Evolutionary conservation across 92 coral and sea anemone species (phyloP).

Genomic region (Actinernus sp.): DNA sequence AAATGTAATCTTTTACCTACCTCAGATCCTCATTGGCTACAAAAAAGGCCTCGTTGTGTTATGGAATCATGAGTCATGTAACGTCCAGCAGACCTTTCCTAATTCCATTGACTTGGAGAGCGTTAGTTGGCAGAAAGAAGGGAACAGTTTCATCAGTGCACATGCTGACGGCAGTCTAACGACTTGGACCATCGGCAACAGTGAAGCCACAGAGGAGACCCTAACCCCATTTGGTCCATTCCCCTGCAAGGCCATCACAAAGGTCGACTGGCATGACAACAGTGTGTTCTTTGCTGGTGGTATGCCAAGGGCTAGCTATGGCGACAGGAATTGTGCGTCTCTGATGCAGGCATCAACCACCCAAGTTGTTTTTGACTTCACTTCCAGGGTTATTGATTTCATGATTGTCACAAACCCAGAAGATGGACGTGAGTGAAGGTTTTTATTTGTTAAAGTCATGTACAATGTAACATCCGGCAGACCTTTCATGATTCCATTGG

Average conservation of each 20-base stretch:
- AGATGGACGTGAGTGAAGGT: no score
- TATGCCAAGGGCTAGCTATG: slow-evolving; percentile 99
- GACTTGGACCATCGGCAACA: slow-evolving; percentile 72
- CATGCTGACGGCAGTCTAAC: slow-evolving; percentile 98
- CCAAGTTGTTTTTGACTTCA: slow-evolving; percentile 95
- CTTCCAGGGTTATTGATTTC: slow-evolving; percentile 95
- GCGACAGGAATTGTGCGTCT: slow-evolving; percentile 93
- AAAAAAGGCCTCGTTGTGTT: slow-evolving; percentile 94
- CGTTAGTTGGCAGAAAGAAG: slow-evolving; percentile 85
- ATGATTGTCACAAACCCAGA: slow-evolving; percentile 70
- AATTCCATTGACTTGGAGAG: slow-evolving; percentile 91
- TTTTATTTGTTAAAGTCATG: no score
- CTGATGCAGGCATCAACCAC: slow-evolving; percentile 90
- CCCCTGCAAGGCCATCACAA: slow-evolving; percentile 98
- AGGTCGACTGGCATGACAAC: slow-evolving; percentile 92
- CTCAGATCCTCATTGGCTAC: slow-evolving; percentile 93
- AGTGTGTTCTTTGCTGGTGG: slow-evolving; percentile 95
- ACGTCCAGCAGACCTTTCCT: slow-evolving; percentile 81
- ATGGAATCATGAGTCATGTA: slow-evolving; percentile 97
- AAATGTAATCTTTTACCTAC: no score
- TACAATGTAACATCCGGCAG: no score
- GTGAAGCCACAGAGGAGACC: slow-evolving; percentile 78
- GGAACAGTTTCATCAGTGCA: slow-evolving; percentile 90
- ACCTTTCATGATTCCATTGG: no score
- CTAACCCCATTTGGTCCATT: slow-evolving; percentile 97